Evolutionary conservation across 2,797 vertebrate species (phyloP), one percentile per base, ranked within the genome.

Genomic region (Gymnoscopelus braueri): DNA sequence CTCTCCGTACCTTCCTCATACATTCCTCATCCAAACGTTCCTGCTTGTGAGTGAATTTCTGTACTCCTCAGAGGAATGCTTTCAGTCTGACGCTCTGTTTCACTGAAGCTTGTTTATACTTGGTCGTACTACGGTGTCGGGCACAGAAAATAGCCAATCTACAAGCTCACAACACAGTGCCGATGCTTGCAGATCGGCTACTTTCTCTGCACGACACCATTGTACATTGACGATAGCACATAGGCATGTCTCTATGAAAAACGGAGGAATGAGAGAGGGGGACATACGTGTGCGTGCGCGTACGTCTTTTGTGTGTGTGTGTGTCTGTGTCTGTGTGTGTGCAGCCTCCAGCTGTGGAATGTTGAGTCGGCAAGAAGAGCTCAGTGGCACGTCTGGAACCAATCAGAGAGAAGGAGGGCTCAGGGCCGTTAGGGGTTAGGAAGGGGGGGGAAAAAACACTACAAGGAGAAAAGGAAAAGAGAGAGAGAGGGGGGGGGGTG

Each of bases 321-420:
- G 60, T 61, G 56, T 19, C 1, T 13, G 50, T 5, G 23, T 15
- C 52, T 15, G 23, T 47, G 51, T 29, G 14, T 47, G 66, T 65
- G 67, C 67, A 69, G 63, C 68, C 85, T 93, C 90, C 89, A 90
- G 91, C 88, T 92, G 90, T 89, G 91, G 91, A 93, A 93, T 95
- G 93, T 91, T 86, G 90, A 93, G 90, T 93, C 91, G 85, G 91
- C 89, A 89, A 93, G 91, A 91, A 90, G 87, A 90, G 87, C 89
- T 91, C 90, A 92, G 89, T 89, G 88, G 89, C 86, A 91, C 75
- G 89, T 91, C 92, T 93, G 92, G 89, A 93, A 91, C 90, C 90
- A 94, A 94, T 94, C 91, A 91, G 88, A 76, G 39, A 68, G 74
- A 60, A 85, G 82, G 75, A 84, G 87, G 81, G 80, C 80, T 89